Base-by-base conservation (phyloP, 2,888 invertebrate species). In the Hydropsyche betteni region DNA sequence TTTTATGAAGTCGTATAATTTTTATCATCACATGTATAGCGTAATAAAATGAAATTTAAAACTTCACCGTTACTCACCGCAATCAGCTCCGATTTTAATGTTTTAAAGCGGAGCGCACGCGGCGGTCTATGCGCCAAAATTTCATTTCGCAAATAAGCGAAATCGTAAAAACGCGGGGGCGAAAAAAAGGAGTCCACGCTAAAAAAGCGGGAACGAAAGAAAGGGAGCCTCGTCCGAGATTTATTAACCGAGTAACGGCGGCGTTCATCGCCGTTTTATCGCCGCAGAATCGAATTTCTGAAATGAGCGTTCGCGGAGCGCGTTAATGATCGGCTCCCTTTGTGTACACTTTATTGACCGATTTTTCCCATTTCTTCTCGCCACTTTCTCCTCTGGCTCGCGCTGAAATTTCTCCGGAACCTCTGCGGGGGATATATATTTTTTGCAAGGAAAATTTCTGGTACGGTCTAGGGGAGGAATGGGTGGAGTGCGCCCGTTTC, bases 321-420 rank as follows among this genome's bases (percentile, higher is more conserved):
- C 70, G 70, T 53, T 70, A 70, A 70, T 70, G 70, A 70, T 70
- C 70, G 52, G 70, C 34, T 70, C 53, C 70, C 70, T 70, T 70
- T 70, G 70, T 51, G 70, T 52, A 70, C 70, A 52, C 51, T 70
- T 53, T 70, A 70, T 70, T 70, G 70, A 70, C 70, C 70, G 51
- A 70, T 53, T 70, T 69, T 51, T 69, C 51, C n/a, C 24, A 14
- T 44, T 44, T 44, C 10, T 10, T 10, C 44, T 4, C 44, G 10
- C 44, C 44, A 10, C 64, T 64, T 5, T 34, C 12, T 8, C 64
- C 6, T 5, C 33, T 4, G 12, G 24, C 2, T 64, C 24, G 5
- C 5, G 16, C 8, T 36, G n/a, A 64, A 8, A 12, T 34, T 64
- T 33, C 5, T 64, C 24, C 12, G 24, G 24, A 64, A 24, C 1